Percentiles rank a stretch among this genome's conserved stretches.
Evolutionary conservation across 2,113 vertebrate genomes (phyloP).

Genomic region (Albula goreensis): DNA sequence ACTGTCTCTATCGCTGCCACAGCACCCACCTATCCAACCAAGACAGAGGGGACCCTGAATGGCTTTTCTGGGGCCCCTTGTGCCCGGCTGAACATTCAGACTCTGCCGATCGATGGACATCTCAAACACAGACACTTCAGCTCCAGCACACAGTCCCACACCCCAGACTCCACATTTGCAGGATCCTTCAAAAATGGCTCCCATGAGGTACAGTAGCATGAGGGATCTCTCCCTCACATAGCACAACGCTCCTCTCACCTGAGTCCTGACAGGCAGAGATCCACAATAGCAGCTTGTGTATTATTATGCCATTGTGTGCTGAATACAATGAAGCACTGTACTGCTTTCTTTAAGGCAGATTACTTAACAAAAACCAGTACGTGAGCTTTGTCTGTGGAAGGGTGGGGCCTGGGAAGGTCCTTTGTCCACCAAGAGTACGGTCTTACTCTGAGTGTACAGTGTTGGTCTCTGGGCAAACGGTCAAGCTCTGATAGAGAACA

Average conservation of each 20-base stretch:
- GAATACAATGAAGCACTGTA: constrained; percentile 79
- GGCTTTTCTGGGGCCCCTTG: constrained; percentile 80
- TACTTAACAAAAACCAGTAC: constrained; percentile 62
- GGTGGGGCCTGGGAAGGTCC: not conserved
- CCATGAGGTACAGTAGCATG: constrained; percentile 79
- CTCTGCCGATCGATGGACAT: constrained; percentile 79
- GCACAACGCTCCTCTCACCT: constrained; percentile 69
- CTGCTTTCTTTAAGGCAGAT: constrained; percentile 64
- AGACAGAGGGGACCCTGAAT: constrained; percentile 83
- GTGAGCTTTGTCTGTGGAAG: constrained; percentile 18
- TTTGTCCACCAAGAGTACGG: not conserved
- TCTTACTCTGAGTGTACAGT: not conserved
- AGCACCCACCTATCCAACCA: constrained; percentile 85
- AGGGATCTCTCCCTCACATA: constrained; percentile 47
- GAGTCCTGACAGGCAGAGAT: constrained; percentile 65
- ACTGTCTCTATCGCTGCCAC: constrained; percentile 82
- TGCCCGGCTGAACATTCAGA: constrained; percentile 71
- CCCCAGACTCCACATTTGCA: constrained; percentile 92
- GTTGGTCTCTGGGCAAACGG: not conserved
- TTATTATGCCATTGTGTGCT: constrained; percentile 79
- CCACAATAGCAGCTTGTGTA: constrained; percentile 74
- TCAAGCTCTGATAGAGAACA: not conserved
- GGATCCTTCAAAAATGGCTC: constrained; percentile 91
- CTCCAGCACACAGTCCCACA: constrained; percentile 83
- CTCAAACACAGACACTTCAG: constrained; percentile 81